These are phyloP conservation scores for Eledona agricola DNA, from an alignment of 2,888 invertebrate species.

Conservation along the genomic window DNA sequence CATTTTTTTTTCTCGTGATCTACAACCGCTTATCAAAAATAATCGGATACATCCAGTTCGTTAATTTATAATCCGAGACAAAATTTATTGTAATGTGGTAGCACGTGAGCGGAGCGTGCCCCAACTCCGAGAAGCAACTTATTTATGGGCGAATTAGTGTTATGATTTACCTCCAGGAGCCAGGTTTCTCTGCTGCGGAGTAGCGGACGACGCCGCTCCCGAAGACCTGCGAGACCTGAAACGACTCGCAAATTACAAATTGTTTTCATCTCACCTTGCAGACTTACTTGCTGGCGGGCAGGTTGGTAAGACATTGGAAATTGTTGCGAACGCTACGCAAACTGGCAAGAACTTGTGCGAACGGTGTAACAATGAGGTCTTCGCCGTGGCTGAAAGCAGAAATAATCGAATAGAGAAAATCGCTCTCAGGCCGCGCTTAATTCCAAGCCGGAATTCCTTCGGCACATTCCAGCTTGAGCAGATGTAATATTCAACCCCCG, in stretches of 20 bases:
- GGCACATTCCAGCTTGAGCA: slow-evolving; percentile 35
- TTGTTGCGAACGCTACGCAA: slow-evolving; percentile 98
- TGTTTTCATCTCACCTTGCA: neutral
- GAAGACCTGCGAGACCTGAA: slow-evolving; percentile 82
- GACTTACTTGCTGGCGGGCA: slow-evolving; percentile 87
- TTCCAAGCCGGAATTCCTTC: slow-evolving; percentile 29
- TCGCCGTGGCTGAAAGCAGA: slow-evolving; percentile 84
- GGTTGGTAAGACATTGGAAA: slow-evolving; percentile 96
- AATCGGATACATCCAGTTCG: slow-evolving; percentile 33
- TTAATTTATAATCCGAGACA: slow-evolving; percentile 12
- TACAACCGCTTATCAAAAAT: slow-evolving; percentile 9
- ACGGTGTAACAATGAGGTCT: slow-evolving; percentile 99
- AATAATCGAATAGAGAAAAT: slow-evolving; percentile 31
- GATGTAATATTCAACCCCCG: slow-evolving; percentile 33
- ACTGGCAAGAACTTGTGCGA: slow-evolving; percentile 99
- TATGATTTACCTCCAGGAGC: slow-evolving; percentile 74
- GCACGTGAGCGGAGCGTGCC: neutral
- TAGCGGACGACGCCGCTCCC: slow-evolving; percentile 74
- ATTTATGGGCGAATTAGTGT: neutral
- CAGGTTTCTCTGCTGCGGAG: slow-evolving; percentile 77
- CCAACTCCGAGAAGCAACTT: neutral
- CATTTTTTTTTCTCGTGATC: slow-evolving; percentile 17
- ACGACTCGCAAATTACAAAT: slow-evolving; percentile 42
- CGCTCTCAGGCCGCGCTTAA: slow-evolving; percentile 2
- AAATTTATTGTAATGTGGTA: slow-evolving; percentile 20